Conservation (phyloP, 2,888 invertebrate species). For the Calliopum simillimum region DNA sequence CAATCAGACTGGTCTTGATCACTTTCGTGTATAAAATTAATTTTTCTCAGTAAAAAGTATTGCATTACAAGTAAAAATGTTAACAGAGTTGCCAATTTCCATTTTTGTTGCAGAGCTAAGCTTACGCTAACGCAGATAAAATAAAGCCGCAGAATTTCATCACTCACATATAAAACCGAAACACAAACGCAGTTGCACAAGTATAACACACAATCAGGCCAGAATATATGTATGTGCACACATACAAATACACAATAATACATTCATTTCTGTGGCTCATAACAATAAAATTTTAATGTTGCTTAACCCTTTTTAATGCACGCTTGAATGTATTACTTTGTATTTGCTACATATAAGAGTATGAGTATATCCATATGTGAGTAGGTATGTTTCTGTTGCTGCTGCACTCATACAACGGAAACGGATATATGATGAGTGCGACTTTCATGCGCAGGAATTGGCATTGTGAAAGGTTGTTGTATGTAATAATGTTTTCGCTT, state of each 20-base stretch:
- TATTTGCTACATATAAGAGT: slow-evolving; percentile 1
- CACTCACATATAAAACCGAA: background rate
- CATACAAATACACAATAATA: slow-evolving; percentile 9
- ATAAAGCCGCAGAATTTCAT: background rate
- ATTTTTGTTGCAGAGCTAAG: slow-evolving; percentile 23
- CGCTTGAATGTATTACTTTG: slow-evolving; percentile 19
- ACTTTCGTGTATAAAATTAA: no score
- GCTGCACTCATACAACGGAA: slow-evolving; percentile 21
- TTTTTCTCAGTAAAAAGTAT: no score
- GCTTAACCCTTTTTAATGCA: slow-evolving; percentile 33
- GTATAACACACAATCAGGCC: background rate
- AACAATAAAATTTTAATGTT: slow-evolving; percentile 41
- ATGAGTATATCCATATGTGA: slow-evolving; percentile 8
- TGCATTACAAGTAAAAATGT: slow-evolving; percentile 21
- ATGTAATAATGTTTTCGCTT: background rate
- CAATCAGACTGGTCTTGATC: no score
- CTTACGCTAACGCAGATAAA: slow-evolving; percentile 1
- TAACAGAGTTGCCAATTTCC: slow-evolving; percentile 34
- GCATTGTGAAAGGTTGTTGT: slow-evolving; percentile 3
- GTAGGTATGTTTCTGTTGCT: background rate
- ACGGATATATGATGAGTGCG: slow-evolving; percentile 40
- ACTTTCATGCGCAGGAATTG: slow-evolving; percentile 31
- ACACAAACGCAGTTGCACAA: background rate
- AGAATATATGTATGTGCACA: background rate
- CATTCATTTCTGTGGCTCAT: slow-evolving; percentile 31